phyloP scores from a whole-genome alignment of 2,888 invertebrate species.

The Eudiplozoon nipponicum region DNA sequence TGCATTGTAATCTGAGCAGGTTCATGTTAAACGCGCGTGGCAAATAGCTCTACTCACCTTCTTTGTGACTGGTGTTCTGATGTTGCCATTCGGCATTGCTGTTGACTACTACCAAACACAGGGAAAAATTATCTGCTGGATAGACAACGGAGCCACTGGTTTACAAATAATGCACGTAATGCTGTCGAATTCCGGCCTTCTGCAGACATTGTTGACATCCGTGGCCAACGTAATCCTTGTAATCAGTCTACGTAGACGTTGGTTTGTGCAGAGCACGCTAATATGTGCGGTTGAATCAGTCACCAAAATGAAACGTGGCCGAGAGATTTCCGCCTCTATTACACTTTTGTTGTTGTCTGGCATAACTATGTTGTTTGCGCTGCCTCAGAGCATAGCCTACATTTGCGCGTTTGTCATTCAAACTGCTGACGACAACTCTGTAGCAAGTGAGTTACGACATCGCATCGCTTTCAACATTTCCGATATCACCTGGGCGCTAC shows the following conservation, averaged over 20 bases:
- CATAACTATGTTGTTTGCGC: conserved; percentile 10
- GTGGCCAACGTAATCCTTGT: background rate
- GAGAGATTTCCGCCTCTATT: conserved; percentile 11
- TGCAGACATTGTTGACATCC: conserved; percentile 8
- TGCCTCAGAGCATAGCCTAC: conserved; percentile 11
- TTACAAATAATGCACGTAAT: conserved; percentile 6
- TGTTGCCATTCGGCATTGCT: conserved; percentile 1
- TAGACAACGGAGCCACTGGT: background rate
- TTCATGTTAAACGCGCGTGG: no score
- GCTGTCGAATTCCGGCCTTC: conserved; percentile 8
- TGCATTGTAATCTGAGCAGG: no score
- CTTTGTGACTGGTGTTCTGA: background rate
- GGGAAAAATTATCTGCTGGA: conserved; percentile 7
- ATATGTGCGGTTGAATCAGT: no score
- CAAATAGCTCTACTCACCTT: no score
- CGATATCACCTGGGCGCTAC: conserved; percentile 13
- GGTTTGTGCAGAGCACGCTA: no score
- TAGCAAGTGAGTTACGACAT: no score
- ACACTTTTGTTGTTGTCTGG: conserved; percentile 10
- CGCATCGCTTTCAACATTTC: conserved; percentile 6
- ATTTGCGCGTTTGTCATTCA: conserved; percentile 3
- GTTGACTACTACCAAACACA: background rate
- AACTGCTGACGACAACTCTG: background rate
- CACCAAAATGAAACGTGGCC: no score
- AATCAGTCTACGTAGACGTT: conserved; percentile 1